phyloP scores from a whole-genome alignment of 2,797 vertebrate species.

The Sebastiscus tertius region DNA sequence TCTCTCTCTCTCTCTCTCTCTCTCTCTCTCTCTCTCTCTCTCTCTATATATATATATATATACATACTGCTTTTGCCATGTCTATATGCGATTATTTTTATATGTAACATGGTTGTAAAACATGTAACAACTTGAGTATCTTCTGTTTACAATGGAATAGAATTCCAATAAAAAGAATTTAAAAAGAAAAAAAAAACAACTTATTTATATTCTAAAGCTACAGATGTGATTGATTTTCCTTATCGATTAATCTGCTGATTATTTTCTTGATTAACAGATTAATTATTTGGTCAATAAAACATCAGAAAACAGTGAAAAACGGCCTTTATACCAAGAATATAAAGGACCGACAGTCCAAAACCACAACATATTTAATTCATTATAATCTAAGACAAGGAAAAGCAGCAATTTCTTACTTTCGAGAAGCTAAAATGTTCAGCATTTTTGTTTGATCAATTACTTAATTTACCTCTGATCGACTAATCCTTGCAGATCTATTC shows the following conservation, averaged over 20 bases:
- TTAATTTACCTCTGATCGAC: not conserved
- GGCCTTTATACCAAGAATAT: not conserved
- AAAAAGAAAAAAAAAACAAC: too few species aligned
- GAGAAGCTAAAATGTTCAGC: not conserved
- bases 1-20: too few species aligned
- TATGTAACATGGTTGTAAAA: too few species aligned
- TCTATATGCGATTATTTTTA: too few species aligned
- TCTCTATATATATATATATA: too few species aligned
- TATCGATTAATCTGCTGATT: not conserved
- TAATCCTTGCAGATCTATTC: not conserved
- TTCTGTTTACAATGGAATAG: too few species aligned
- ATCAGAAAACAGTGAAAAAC: not conserved
- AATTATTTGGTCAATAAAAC: not conserved
- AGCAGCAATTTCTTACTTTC: not conserved
- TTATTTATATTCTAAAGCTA: not conserved
- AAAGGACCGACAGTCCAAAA: not conserved
- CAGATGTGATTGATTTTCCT: not conserved
- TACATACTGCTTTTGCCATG: too few species aligned
- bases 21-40: too few species aligned
- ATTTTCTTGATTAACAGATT: not conserved
- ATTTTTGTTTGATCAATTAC: not conserved
- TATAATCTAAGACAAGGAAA: too few species aligned
- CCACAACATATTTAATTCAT: too few species aligned
- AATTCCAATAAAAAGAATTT: too few species aligned
- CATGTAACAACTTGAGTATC: too few species aligned